Evolutionary conservation across 2,888 invertebrate genomes (phyloP), one percentile per base, ranked within the genome.

Genomic region (Pyralis farinalis): DNA sequence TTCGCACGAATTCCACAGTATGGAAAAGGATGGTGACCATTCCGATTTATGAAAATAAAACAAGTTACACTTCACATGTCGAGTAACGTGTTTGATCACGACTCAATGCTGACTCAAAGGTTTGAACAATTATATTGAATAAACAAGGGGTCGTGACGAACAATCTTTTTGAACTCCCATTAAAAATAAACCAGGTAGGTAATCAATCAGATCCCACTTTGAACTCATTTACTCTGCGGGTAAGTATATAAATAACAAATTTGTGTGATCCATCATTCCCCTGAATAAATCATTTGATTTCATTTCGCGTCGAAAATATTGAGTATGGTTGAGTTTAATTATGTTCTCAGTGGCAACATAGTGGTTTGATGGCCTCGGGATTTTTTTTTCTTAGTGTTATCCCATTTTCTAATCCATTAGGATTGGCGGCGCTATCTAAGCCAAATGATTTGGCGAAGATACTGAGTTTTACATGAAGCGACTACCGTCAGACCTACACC

Each of bases 211-310:
- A 38, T 21, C 33, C 16, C 37, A 38, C 44, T 41, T 41, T 41
- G 35, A 35, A 35, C 34, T 41, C 38, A 41, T 44, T 41, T 41
- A 34, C 38, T 7, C 27, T 6, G 29, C 22, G 7, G 12, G n/a
- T 1, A 11, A 7, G 20, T 22, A 50, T 51, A 55, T 59, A 66
- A 58, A 67, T 55, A 64, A 55, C 61, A 54, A 59, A 58, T 66
- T 58, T 55, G 47, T 53, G 58, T 50, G 64, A 70, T 75, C 71
- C 69, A 76, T 77, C 75, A 65, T 63, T 63, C 61, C 47, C 51
- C 51, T 51, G 53, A 66, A 60, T 61, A 53, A 25, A 25, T 25
- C 25, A 65, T 66, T 62, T 62, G 60, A 64, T 65, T 66, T 63
- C 54, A 64, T 68, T 65, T 48, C 45, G 36, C 46, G 51, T 46